A percentile compares a stretch with the other conserved stretches of the same genome.
These are phyloP conservation scores for Todiramphus saurophagus DNA, from an alignment of 2,113 vertebrate species.

Conservation along the genomic window DNA sequence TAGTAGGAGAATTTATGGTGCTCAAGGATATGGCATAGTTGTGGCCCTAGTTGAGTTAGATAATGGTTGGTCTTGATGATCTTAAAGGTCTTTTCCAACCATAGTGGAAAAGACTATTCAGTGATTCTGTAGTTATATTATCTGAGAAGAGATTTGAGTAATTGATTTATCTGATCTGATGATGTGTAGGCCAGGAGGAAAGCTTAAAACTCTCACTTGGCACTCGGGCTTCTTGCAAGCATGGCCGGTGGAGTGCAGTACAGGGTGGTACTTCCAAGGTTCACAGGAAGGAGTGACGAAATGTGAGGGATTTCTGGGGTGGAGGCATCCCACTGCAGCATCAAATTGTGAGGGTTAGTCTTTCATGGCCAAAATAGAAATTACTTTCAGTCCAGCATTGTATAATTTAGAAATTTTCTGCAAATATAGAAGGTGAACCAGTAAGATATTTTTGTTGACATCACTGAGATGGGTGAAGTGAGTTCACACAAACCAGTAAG, in stretches of 20 bases:
- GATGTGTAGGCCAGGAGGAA: background rate
- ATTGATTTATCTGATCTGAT: background rate
- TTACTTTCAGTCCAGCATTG: background rate
- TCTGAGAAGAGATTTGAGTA: background rate
- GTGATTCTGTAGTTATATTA: background rate
- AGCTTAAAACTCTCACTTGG: background rate
- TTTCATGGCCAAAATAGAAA: background rate
- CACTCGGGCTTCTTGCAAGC: background rate
- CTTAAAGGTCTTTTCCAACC: too few species aligned
- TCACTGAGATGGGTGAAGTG: background rate
- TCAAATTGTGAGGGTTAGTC: background rate
- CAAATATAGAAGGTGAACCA: background rate
- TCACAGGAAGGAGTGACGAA: background rate
- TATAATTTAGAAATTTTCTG: background rate
- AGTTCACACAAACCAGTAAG: background rate
- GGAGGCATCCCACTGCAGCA: background rate
- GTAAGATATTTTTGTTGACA: background rate
- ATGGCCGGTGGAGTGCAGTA: accelerated
- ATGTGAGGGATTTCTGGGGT: background rate
- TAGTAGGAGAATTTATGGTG: background rate
- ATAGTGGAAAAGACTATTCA: too few species aligned
- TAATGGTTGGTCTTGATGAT: too few species aligned
- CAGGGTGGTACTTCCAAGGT: background rate
- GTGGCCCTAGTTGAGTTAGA: too few species aligned
- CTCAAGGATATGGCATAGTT: too few species aligned